These are phyloP conservation scores for Lithophane socia DNA, from an alignment of 2,888 invertebrate species.

Conservation along the genomic window DNA sequence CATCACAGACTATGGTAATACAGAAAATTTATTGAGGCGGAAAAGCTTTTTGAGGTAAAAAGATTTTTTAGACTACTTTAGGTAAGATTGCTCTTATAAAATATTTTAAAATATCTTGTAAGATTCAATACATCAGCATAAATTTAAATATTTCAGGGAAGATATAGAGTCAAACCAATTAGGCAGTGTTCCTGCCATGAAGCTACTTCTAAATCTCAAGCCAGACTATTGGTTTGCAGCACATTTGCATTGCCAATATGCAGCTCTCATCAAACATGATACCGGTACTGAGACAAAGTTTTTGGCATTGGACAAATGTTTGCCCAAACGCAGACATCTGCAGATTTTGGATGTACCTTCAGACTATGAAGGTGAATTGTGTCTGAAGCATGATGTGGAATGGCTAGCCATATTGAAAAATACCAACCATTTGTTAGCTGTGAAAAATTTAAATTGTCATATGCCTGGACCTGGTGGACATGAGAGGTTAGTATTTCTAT, in stretches of 20 bases:
- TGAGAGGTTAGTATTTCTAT: constrained; percentile 86
- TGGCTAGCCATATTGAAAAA: constrained; percentile 97
- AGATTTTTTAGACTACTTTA: neutral
- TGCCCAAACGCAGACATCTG: constrained; percentile 96
- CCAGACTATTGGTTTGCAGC: constrained; percentile 99
- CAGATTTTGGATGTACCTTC: constrained; percentile 94
- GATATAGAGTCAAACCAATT: constrained; percentile 95
- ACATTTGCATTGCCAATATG: constrained; percentile 99
- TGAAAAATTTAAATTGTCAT: constrained; percentile 92
- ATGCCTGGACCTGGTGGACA: constrained; percentile 95
- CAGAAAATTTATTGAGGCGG: constrained; percentile 92
- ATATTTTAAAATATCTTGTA: neutral
- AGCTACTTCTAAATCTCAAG: constrained; percentile 94
- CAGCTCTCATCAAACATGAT: constrained; percentile 95
- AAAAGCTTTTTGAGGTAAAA: constrained; percentile 96
- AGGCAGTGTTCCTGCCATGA: constrained; percentile 97
- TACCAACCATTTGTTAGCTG: constrained; percentile 96
- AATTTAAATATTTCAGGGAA: constrained; percentile 88
- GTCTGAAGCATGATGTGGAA: constrained; percentile 96
- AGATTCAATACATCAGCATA: neutral
- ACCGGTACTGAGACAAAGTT: constrained; percentile 92
- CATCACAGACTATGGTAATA: constrained; percentile 96
- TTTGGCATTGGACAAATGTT: constrained; percentile 98
- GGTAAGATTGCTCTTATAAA: neutral
- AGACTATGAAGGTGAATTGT: constrained; percentile 88